Conservation (phyloP, 2,797 vertebrate genomes). For the Sciaenops ocellatus region DNA sequence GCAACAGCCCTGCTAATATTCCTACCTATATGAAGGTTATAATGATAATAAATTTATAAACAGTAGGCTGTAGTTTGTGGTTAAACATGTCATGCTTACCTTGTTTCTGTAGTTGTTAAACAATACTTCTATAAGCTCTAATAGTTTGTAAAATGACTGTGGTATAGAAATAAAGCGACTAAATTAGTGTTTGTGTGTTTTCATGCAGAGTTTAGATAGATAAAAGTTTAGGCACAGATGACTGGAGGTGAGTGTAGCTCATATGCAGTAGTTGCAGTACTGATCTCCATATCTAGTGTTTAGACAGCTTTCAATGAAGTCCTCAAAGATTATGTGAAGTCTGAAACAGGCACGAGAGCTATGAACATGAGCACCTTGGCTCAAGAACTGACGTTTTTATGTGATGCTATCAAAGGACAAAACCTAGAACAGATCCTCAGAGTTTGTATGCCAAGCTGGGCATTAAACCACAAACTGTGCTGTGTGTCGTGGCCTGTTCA, state of each 20-base stretch:
- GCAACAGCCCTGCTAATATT: background rate
- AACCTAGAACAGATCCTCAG: conserved; percentile 5
- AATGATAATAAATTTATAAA: background rate
- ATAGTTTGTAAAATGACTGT: conserved; percentile 2
- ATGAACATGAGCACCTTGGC: background rate
- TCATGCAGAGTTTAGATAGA: background rate
- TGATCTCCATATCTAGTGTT: conserved; percentile 1
- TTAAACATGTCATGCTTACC: background rate
- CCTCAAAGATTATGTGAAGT: conserved; percentile 9
- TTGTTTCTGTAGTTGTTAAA: conserved; percentile 8
- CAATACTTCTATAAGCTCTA: background rate
- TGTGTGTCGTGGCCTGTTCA: background rate
- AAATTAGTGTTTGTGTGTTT: conserved; percentile 12
- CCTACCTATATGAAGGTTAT: background rate
- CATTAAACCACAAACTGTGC: conserved; percentile 7
- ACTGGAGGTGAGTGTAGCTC: background rate
- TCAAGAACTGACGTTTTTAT: background rate
- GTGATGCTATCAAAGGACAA: conserved; percentile 9
- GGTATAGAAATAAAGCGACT: background rate
- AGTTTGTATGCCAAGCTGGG: conserved; percentile 1
- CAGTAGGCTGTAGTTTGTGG: background rate
- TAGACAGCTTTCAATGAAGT: conserved; percentile 9
- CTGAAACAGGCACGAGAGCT: background rate
- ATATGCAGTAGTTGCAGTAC: background rate
- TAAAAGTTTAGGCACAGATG: background rate